Percentiles rank a stretch among this genome's conserved stretches.
Conservation (phyloP, 2,888 invertebrate species). For the Cephalotes varians region DNA sequence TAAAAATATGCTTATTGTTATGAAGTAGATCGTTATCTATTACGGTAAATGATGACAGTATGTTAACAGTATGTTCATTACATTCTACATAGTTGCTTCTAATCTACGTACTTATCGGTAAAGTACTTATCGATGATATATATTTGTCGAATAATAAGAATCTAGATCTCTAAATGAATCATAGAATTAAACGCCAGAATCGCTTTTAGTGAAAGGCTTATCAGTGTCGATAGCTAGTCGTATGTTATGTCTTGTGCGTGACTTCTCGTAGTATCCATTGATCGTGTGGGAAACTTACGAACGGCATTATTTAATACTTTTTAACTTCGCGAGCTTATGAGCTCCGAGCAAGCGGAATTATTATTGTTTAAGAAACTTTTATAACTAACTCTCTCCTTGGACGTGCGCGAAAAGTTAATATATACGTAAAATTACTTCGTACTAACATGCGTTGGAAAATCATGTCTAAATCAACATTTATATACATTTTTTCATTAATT, state of each 20-base stretch:
- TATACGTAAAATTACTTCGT: not conserved
- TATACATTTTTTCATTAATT: not conserved
- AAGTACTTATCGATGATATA: not conserved
- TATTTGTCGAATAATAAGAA: not conserved
- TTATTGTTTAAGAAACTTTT: conserved; percentile 43
- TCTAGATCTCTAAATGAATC: not conserved
- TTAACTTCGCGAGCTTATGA: not conserved
- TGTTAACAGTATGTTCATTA: no score
- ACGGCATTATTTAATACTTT: conserved; percentile 25
- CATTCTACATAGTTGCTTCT: not conserved
- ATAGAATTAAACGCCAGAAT: not conserved
- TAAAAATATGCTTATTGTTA: not conserved
- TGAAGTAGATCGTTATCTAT: not conserved
- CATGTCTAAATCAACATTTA: not conserved
- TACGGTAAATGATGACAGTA: not conserved
- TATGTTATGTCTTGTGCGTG: not conserved
- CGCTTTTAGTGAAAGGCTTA: not conserved
- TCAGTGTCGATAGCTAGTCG: not conserved
- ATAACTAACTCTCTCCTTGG: not conserved
- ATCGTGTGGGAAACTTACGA: conserved; percentile 39
- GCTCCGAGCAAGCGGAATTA: conserved; percentile 6
- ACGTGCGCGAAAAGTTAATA: conserved; percentile 12
- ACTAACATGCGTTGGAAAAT: not conserved
- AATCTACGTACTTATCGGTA: not conserved
- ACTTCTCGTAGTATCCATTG: conserved; percentile 5